These are phyloP conservation scores for Arrhamphus sclerolepis DNA, from an alignment of 2,797 vertebrate genomes.

Conservation along the genomic window DNA sequence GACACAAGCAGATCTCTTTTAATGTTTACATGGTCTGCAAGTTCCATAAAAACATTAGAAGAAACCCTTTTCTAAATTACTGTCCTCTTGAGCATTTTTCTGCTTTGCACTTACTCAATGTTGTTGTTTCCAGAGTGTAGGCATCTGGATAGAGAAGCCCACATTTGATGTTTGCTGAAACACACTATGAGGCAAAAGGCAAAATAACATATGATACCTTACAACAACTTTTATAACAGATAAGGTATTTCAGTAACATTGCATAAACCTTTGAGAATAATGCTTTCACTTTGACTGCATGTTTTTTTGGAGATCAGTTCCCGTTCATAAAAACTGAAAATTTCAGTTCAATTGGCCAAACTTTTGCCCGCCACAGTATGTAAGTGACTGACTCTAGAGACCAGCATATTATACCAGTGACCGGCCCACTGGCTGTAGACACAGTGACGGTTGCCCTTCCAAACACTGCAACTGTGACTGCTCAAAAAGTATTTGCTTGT, in stretches of 20 bases:
- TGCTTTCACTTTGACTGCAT: not conserved
- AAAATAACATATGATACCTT: no score
- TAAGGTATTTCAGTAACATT: not conserved
- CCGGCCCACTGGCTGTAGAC: constrained; percentile 32
- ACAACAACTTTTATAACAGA: no score
- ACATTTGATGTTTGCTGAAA: no score
- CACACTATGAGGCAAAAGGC: no score
- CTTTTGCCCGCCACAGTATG: not conserved
- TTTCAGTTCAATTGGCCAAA: not conserved
- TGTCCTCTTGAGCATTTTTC: no score
- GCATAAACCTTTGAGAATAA: not conserved
- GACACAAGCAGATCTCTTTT: no score
- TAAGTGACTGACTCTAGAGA: constrained; percentile 11
- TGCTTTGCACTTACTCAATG: no score
- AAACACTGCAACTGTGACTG: constrained; percentile 76
- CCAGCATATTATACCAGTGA: constrained; percentile 21
- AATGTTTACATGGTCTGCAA: no score
- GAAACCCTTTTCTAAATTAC: no score
- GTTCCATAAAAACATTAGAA: no score
- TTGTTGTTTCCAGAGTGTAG: no score
- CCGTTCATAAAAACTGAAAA: not conserved
- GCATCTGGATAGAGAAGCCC: no score
- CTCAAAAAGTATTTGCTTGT: constrained; percentile 83
- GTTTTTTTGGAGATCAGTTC: not conserved
- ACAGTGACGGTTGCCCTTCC: constrained; percentile 36